Conservation (phyloP, 1,140 invertebrate species). For the Drosophila ogumai region DNA sequence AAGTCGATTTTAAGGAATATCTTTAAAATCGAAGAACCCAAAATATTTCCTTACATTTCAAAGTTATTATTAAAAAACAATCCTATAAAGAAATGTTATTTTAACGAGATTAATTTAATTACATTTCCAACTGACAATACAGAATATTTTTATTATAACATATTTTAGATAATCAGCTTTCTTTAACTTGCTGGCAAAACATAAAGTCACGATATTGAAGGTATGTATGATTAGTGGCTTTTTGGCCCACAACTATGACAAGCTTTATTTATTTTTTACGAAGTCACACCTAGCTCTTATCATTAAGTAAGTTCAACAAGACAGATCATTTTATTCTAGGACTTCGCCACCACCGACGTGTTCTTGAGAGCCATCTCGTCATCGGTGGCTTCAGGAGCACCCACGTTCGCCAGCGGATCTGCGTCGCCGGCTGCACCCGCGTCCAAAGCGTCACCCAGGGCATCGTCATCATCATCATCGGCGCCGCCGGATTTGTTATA, state of each 20-base stretch:
- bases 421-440: conserved; percentile 21
- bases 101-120: background rate
- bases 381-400: conserved; percentile 7
- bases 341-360: conserved; percentile 50
- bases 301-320: conserved; percentile 10
- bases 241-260: conserved; percentile 27
- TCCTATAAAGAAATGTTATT: background rate
- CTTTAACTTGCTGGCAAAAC: too few species aligned
- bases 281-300: conserved; percentile 37
- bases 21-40: too few species aligned
- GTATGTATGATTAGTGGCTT: conserved; percentile 2
- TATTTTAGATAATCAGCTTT: too few species aligned
- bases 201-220: conserved; percentile 4
- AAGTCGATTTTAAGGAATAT: too few species aligned
- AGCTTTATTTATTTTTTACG: conserved; percentile 39
- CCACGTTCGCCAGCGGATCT: conserved; percentile 44
- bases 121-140: background rate
- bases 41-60: background rate
- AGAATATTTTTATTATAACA: background rate
- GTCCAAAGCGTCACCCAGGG: conserved; percentile 55
- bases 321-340: background rate
- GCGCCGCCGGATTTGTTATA: conserved; percentile 89
- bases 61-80: background rate
- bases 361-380: conserved; percentile 1
- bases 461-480: conserved; percentile 86